Conservation (phyloP, 2,888 invertebrate genomes). For the Proisotoma minuta region DNA sequence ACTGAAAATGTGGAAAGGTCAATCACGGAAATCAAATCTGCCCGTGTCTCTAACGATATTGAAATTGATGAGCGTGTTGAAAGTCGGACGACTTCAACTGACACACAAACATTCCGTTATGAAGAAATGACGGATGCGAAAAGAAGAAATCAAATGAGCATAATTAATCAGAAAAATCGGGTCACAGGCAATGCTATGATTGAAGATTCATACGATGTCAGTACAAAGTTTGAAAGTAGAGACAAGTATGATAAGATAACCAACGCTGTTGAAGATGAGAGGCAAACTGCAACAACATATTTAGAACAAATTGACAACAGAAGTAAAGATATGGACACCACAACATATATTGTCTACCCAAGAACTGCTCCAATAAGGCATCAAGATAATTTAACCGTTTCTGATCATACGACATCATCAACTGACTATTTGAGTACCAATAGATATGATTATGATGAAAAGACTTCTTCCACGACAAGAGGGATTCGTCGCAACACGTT, state of each 20-base stretch:
- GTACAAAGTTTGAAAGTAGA: slow-evolving; percentile 39
- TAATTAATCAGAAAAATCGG: slow-evolving; percentile 20
- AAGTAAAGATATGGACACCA: slow-evolving; percentile 14
- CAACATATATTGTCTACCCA: slow-evolving; percentile 33
- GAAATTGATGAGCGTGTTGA: slow-evolving; percentile 42
- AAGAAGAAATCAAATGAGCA: slow-evolving; percentile 12
- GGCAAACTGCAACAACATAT: slow-evolving; percentile 39
- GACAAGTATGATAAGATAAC: slow-evolving; percentile 39
- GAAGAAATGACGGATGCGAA: slow-evolving; percentile 32
- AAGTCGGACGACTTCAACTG: slow-evolving; percentile 39
- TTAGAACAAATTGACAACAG: slow-evolving; percentile 36
- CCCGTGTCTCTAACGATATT: slow-evolving; percentile 24
- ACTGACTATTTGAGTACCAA: slow-evolving; percentile 29
- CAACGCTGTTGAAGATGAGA: slow-evolving; percentile 40
- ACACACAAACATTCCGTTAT: slow-evolving; percentile 40
- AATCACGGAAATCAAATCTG: slow-evolving; percentile 42
- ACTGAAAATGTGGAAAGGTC: slow-evolving; percentile 45
- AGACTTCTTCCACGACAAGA: slow-evolving; percentile 15
- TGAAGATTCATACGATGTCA: slow-evolving; percentile 43
- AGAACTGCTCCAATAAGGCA: slow-evolving; percentile 49
- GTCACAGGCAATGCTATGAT: slow-evolving; percentile 42
- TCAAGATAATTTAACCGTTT: slow-evolving; percentile 59
- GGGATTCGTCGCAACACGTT: slow-evolving; percentile 23
- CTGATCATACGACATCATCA: slow-evolving; percentile 48
- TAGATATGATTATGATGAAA: slow-evolving; percentile 35